These are phyloP conservation scores for Diploscapter pachys DNA, from an alignment of 1,140 invertebrate genomes.

Conservation along the genomic window DNA sequence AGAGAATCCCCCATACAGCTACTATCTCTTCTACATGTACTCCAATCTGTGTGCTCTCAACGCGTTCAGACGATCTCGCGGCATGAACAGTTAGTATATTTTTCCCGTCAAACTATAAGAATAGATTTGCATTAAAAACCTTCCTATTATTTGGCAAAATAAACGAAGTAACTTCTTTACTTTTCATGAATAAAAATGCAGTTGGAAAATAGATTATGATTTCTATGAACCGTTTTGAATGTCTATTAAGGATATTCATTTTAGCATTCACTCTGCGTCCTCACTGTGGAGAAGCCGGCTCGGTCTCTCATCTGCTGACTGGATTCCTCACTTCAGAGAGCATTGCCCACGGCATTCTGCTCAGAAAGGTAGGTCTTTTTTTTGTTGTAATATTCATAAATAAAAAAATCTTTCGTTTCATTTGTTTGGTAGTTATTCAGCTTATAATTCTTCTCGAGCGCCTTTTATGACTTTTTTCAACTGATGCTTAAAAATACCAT, in stretches of 20 bases:
- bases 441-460: neutral
- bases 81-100: slow-evolving; percentile 71
- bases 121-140: too few relatives aligned
- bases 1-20: slow-evolving; percentile 96
- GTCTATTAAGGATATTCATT: neutral
- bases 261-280: slow-evolving; percentile 88
- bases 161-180: too few relatives aligned
- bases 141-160: neutral
- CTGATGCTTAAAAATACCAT: neutral
- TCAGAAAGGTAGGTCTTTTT: slow-evolving; percentile 78
- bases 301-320: slow-evolving; percentile 70
- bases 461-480: neutral
- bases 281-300: slow-evolving; percentile 97
- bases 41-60: slow-evolving; percentile 93
- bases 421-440: neutral
- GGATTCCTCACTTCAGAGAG: slow-evolving; percentile 95
- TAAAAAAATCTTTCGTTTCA: too few relatives aligned
- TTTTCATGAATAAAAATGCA: too few relatives aligned
- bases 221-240: neutral
- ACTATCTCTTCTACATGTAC: slow-evolving; percentile 98
- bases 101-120: too few relatives aligned
- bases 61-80: slow-evolving; percentile 83
- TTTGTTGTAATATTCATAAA: neutral
- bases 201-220: too few relatives aligned
- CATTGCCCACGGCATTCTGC: slow-evolving; percentile 90